Evolutionary conservation across 2,888 invertebrate genomes (phyloP).

Genomic region (Dicycla oo): DNA sequence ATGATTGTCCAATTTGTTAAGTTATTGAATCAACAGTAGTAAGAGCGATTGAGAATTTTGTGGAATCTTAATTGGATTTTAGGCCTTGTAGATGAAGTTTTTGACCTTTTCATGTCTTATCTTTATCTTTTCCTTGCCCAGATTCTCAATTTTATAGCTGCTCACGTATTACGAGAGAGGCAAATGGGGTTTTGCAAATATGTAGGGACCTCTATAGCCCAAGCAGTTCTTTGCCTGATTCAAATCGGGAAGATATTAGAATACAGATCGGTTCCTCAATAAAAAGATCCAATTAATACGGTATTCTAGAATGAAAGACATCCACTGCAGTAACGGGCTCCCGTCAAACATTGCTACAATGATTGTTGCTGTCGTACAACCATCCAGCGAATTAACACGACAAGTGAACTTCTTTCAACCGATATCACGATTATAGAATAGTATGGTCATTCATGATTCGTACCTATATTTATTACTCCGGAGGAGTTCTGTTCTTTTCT

Average conservation of each 20-base stretch:
- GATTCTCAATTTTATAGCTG: too few relatives aligned
- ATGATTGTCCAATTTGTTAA: slow-evolving; percentile 41
- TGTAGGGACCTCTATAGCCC: neutral
- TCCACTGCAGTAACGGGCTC: too few relatives aligned
- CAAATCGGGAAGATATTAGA: neutral
- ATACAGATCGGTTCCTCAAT: neutral
- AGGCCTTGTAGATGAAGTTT: neutral
- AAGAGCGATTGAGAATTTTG: slow-evolving; percentile 2
- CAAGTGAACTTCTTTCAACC: neutral
- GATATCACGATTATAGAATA: neutral
- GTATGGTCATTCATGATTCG: neutral
- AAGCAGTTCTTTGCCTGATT: neutral
- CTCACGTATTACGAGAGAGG: neutral
- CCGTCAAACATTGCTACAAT: neutral
- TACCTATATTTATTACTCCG: neutral
- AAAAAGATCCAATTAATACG: neutral
- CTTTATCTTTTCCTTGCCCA: neutral
- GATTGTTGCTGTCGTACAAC: neutral
- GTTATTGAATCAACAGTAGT: slow-evolving; percentile 32
- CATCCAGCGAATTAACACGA: too few relatives aligned
- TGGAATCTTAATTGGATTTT: neutral
- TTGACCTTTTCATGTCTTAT: neutral
- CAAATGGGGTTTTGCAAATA: neutral
- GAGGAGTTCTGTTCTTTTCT: neutral
- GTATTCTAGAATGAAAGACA: neutral